These are phyloP conservation scores for Drosophila melanogaster DNA, from an alignment of 1,140 invertebrate species.

Conservation along the genomic window Release_6_plus_ISO1_MT NT_033777.3:14136501-14137000, in stretches of 20 bases:
- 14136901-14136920: slow-evolving; percentile 6
- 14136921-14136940: slow-evolving; percentile 12
- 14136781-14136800: slow-evolving; percentile 31
- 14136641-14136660: slow-evolving; percentile 52
- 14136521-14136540: background rate
- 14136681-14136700: slow-evolving; percentile 51
- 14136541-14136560: background rate
- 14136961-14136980: background rate
- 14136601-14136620: slow-evolving; percentile 19
- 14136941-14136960: background rate
- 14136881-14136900: slow-evolving; percentile 42
- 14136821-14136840: slow-evolving; percentile 57
- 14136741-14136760: slow-evolving; percentile 65
- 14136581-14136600: slow-evolving; percentile 16
- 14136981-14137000: slow-evolving; percentile 3
- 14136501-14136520: background rate
- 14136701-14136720: slow-evolving; percentile 64
- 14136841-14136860: slow-evolving; percentile 70
- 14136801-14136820: background rate
- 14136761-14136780: slow-evolving; percentile 1
- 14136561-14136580: slow-evolving; percentile 5
- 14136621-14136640: slow-evolving; percentile 49
- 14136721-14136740: slow-evolving; percentile 78
- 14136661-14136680: slow-evolving; percentile 69
- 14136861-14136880: slow-evolving; percentile 64